Evolutionary conservation across 1,140 invertebrate species (phyloP).

Genomic region (Melanaphis sacchari): DNA sequence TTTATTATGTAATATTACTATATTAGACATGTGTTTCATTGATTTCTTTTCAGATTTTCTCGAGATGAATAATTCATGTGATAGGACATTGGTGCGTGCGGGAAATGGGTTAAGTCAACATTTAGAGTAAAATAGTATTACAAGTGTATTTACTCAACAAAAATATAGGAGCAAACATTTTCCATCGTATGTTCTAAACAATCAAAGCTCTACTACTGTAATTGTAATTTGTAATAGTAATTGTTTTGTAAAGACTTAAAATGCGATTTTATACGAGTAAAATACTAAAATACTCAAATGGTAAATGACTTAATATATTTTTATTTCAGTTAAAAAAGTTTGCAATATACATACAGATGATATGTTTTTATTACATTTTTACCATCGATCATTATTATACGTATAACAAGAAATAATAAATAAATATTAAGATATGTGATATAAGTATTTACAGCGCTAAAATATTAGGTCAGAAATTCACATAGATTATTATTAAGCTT

Average conservation of each 20-base stretch:
- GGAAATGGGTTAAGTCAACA: not conserved
- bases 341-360: not conserved
- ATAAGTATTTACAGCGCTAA: not conserved
- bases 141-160: not conserved
- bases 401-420: not conserved
- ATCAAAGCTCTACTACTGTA: not conserved
- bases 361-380: not conserved
- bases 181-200: not conserved
- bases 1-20: not conserved
- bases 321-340: not conserved
- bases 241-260: not conserved
- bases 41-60: not conserved
- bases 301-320: not conserved
- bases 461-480: not conserved
- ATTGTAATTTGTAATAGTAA: not conserved
- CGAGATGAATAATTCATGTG: not conserved
- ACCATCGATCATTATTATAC: not conserved
- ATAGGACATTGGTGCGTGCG: not conserved
- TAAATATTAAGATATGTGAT: not conserved
- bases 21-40: not conserved
- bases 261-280: slow-evolving; percentile 5
- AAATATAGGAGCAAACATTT: not conserved
- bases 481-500: not conserved
- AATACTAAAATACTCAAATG: not conserved
- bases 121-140: not conserved